Evolutionary conservation across 2,888 invertebrate species (phyloP).

Genomic region (Crossocerus cetratus): DNA sequence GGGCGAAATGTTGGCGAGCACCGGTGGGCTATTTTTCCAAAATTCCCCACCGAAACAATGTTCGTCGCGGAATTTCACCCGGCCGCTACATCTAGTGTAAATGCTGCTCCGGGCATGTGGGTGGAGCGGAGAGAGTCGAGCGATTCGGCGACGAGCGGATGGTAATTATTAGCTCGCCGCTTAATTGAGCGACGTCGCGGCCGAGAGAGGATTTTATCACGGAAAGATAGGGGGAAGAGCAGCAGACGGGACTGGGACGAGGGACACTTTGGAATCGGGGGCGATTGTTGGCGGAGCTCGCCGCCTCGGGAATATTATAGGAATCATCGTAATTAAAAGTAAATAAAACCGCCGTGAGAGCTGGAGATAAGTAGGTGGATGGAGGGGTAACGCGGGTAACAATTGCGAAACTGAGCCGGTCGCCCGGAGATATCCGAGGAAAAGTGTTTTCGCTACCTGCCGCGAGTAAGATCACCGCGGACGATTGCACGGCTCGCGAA

Average conservation of each 20-base stretch:
- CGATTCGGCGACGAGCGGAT: no score
- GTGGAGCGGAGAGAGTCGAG: no score
- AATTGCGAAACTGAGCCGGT: conserved; percentile 18
- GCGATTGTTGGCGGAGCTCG: conserved; percentile 14
- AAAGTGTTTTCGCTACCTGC: conserved; percentile 5
- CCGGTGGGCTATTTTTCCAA: no score
- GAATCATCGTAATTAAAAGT: conserved; percentile 42
- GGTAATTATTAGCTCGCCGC: conserved; percentile 4
- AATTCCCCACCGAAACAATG: no score
- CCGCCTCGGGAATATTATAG: conserved; percentile 20
- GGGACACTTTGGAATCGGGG: background rate
- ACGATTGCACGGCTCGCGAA: background rate
- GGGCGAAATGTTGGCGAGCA: no score
- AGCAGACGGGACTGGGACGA: conserved; percentile 3
- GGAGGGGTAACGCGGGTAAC: conserved; percentile 6
- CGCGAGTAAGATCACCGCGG: background rate
- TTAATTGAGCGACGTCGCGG: conserved; percentile 1
- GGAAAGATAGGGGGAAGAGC: background rate
- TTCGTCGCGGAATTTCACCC: no score
- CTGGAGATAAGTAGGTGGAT: background rate
- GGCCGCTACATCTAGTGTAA: no score
- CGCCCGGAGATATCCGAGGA: background rate
- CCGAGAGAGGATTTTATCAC: conserved; percentile 14
- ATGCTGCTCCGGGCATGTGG: no score
- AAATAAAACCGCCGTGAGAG: conserved; percentile 20